Percentiles rank a stretch among this genome's conserved stretches.
Evolutionary conservation across 2,888 invertebrate species (phyloP).

Genomic region (Habrosyne pyritoides): DNA sequence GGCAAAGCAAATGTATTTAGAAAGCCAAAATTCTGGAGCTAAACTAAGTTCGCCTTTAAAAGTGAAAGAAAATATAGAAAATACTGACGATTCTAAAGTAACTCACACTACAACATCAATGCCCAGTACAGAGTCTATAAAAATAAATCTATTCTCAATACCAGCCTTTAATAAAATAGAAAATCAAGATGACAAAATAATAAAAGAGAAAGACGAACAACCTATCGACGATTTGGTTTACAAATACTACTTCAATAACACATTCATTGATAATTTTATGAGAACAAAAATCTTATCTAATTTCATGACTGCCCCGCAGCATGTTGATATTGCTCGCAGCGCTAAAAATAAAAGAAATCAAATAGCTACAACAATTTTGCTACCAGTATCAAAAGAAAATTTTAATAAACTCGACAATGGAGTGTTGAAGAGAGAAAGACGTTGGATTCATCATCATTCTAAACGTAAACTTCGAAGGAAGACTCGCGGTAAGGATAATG

Average conservation of each 20-base stretch:
- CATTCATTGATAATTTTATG: constrained; percentile 70
- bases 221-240: constrained; percentile 72
- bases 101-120: constrained; percentile 27
- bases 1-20: constrained; percentile 58
- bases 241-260: constrained; percentile 77
- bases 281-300: constrained; percentile 59
- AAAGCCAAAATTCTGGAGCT: constrained; percentile 32
- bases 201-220: constrained; percentile 69
- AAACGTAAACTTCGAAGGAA: constrained; percentile 37
- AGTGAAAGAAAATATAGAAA: constrained; percentile 7
- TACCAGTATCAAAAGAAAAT: constrained; percentile 45
- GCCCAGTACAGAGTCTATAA: constrained; percentile 53
- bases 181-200: constrained; percentile 63
- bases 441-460: constrained; percentile 63
- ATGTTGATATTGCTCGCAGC: constrained; percentile 31
- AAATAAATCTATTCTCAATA: constrained; percentile 69
- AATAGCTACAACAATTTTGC: constrained; percentile 50
- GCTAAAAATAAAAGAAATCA: constrained; percentile 59
- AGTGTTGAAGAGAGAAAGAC: constrained; percentile 42
- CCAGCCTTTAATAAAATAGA: constrained; percentile 46
- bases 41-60: constrained; percentile 21
- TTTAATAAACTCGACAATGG: constrained; percentile 19
- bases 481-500: constrained; percentile 28
- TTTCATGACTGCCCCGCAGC: constrained; percentile 38
- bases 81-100: constrained; percentile 16